A percentile compares a stretch with the other conserved stretches of the same genome.
Evolutionary conservation across 2,797 vertebrate species (phyloP).

Genomic region (Chelonia mydas): DNA sequence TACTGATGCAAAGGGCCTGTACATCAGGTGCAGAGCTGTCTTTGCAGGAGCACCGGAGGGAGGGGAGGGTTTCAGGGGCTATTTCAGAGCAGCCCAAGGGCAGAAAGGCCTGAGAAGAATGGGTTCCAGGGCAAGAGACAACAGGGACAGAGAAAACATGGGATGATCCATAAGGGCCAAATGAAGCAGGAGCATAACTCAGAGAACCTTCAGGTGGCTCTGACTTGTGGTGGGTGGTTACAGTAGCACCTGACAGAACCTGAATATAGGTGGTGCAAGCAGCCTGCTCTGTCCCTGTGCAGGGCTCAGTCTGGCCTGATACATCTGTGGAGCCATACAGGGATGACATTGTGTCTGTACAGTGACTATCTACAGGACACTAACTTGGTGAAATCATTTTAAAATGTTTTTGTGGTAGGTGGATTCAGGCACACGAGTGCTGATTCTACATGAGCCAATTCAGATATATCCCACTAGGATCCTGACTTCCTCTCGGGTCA

Average conservation of each 20-base stretch:
- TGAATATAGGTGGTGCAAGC: neutral
- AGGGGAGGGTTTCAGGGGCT: neutral
- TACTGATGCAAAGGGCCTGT: neutral
- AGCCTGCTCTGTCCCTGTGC: neutral
- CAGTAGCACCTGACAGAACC: neutral
- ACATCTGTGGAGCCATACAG: neutral
- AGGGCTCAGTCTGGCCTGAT: neutral
- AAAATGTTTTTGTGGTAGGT: neutral
- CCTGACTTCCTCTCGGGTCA: conserved; percentile 29
- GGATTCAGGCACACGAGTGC: neutral
- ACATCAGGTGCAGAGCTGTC: neutral
- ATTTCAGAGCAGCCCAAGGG: neutral
- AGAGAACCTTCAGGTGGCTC: no score
- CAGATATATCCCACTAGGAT: conserved; percentile 23
- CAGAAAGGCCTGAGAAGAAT: neutral
- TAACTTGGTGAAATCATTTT: conserved; percentile 31
- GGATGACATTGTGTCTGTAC: neutral
- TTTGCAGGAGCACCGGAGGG: neutral
- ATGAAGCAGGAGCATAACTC: no score
- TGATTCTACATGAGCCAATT: conserved; percentile 22
- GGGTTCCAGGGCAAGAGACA: neutral
- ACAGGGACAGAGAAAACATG: neutral
- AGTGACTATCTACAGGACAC: neutral
- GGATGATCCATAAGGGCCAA: no score
- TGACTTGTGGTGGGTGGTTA: neutral